Evolutionary conservation across 2,797 vertebrate genomes (phyloP).

Genomic region (Helostoma temminkii): DNA sequence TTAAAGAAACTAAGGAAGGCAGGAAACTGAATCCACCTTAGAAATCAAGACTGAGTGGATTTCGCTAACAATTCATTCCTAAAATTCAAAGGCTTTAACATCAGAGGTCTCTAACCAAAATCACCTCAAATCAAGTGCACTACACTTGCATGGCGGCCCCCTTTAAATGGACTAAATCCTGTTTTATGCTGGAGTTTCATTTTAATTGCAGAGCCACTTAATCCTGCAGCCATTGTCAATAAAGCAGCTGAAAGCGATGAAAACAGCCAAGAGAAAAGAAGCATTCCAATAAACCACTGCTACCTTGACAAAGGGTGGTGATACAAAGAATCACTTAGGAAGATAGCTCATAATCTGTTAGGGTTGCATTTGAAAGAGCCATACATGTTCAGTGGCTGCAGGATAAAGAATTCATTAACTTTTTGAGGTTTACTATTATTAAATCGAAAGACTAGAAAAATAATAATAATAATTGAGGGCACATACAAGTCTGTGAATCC

Average conservation of each 20-base stretch:
- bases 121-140: slow-evolving; percentile 2
- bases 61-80: background rate
- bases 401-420: slow-evolving; percentile 1
- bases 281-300: slow-evolving; percentile 11
- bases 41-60: slow-evolving; percentile 3
- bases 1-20: slow-evolving; percentile 7
- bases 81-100: slow-evolving; percentile 18
- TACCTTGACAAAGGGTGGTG: slow-evolving; percentile 8
- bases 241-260: slow-evolving; percentile 38
- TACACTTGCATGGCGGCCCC: slow-evolving; percentile 12
- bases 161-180: slow-evolving; percentile 44
- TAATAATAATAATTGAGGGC: slow-evolving; percentile 33
- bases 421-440: slow-evolving; percentile 27
- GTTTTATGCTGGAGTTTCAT: slow-evolving; percentile 53
- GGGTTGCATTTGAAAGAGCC: background rate
- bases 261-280: slow-evolving; percentile 26
- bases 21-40: background rate
- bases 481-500: background rate
- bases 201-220: slow-evolving; percentile 60
- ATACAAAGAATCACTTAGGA: slow-evolving; percentile 15
- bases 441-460: slow-evolving; percentile 19
- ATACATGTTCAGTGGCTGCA: background rate
- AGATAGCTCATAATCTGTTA: background rate
- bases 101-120: background rate
- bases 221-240: slow-evolving; percentile 58